Percentiles rank a stretch among this genome's conserved stretches.
These are phyloP conservation scores for Cotesia typhae DNA, from an alignment of 1,140 invertebrate genomes.

Conservation along the genomic window DNA sequence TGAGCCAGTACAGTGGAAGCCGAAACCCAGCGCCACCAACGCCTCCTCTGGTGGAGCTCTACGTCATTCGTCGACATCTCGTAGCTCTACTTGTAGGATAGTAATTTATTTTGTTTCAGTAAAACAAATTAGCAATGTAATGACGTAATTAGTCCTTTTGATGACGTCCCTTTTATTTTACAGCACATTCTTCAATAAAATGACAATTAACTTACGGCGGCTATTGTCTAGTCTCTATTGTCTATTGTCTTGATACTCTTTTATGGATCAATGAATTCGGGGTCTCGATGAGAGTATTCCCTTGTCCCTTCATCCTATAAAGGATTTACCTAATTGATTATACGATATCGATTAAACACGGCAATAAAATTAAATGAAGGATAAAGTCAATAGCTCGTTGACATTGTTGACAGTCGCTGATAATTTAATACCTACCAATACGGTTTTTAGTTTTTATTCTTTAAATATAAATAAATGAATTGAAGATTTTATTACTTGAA, in stretches of 20 bases:
- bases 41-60: conserved; percentile 42
- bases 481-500: no score
- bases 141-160: no score
- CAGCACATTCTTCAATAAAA: background rate
- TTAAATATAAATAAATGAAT: no score
- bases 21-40: conserved; percentile 62
- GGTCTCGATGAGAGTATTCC: conserved; percentile 30
- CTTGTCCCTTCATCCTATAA: background rate
- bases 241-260: conserved; percentile 25
- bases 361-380: background rate
- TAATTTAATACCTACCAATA: no score
- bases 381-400: conserved; percentile 7
- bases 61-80: background rate
- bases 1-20: conserved; percentile 31
- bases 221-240: background rate
- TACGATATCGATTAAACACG: conserved; percentile 27
- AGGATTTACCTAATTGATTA: conserved; percentile 34
- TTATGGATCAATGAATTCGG: conserved; percentile 43
- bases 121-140: no score
- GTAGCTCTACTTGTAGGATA: conserved; percentile 2
- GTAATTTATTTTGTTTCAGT: no score
- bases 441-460: background rate
- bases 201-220: conserved; percentile 25
- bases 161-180: background rate
- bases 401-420: background rate